Base-by-base conservation (phyloP, 2,797 vertebrate species). In the Enteromius viviparus region DNA sequence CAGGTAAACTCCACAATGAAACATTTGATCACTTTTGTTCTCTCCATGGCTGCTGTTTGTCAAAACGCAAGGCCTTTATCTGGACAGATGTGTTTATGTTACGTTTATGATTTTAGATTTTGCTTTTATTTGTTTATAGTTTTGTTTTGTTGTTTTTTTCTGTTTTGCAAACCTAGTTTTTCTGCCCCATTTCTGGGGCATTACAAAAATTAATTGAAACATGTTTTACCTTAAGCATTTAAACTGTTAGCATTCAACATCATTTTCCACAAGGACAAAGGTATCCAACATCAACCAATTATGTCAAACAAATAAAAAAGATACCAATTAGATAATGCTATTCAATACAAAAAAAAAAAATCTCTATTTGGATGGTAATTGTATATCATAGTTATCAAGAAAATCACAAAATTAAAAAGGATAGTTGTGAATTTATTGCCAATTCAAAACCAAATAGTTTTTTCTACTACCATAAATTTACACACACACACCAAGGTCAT, bases 251-350 rank as follows among this genome's bases (percentile, higher is more conserved):
- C 14, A 45, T 45, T 11, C 42, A 45, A 45, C 42, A 12, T 45
- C 3, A 45, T 45, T 45, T 45, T 45, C 42, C 10, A 12, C 42
- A 45, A 45, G 42, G 42, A 10, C 42, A 45, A 45, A 45, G 42
- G 42, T 45, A 45, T 45, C 10, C 42, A 3, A 45, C 9, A 11
- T 45, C 42, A 45, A 45, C 2, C 17, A 23, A 53, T 78, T 45
- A 81, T 37, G 5, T 29, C 42, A 78, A 82, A 68, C 45, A 78
- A 71, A 69, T 21, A 72, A 83, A 72, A 34, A 78, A 78, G 77
- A 82, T 29, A 32, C 34, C 34, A 26, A 84, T 51, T 68, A 53
- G 32, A 80, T 69, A 74, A 47, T 66, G 40, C 40, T 47, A 45
- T 78, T n/a, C 49, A 79, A 65, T 64, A 34, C 23, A 5, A 47